Evolutionary conservation across 2,888 invertebrate species (phyloP).

Genomic region (Stomorhina lunata): DNA sequence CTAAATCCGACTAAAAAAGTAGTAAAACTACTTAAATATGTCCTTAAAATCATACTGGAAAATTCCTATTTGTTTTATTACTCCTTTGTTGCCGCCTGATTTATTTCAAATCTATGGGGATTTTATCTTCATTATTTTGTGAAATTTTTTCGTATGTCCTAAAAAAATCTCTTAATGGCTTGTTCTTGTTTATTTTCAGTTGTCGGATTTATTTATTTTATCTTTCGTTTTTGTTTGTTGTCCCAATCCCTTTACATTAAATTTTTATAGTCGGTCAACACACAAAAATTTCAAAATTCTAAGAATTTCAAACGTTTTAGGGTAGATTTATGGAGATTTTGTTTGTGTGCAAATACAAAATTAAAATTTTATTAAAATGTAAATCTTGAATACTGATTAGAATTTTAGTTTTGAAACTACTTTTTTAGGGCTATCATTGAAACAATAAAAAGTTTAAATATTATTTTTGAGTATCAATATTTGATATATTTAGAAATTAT

Average conservation of each 20-base stretch:
- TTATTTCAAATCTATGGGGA: slow-evolving; percentile 5
- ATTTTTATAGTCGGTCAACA: background rate
- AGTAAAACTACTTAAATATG: too few species aligned
- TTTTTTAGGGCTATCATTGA: too few species aligned
- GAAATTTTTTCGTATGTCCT: background rate
- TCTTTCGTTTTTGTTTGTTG: background rate
- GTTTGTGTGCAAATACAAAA: too few species aligned
- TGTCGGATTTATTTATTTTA: background rate
- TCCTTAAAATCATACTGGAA: too few species aligned
- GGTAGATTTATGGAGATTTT: too few species aligned
- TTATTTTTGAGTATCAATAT: too few species aligned
- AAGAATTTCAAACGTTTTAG: background rate
- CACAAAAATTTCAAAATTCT: background rate
- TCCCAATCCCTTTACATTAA: background rate
- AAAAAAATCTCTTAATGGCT: background rate
- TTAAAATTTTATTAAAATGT: background rate
- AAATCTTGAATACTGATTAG: background rate
- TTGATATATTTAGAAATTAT: too few species aligned
- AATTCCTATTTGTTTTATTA: background rate
- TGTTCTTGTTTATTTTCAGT: background rate
- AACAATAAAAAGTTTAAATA: too few species aligned
- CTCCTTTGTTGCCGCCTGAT: background rate
- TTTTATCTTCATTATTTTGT: background rate
- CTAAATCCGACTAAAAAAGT: too few species aligned
- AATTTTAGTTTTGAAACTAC: background rate